Evolutionary conservation across 2,113 vertebrate species (phyloP).

Genomic region (Nerophis ophidion): DNA sequence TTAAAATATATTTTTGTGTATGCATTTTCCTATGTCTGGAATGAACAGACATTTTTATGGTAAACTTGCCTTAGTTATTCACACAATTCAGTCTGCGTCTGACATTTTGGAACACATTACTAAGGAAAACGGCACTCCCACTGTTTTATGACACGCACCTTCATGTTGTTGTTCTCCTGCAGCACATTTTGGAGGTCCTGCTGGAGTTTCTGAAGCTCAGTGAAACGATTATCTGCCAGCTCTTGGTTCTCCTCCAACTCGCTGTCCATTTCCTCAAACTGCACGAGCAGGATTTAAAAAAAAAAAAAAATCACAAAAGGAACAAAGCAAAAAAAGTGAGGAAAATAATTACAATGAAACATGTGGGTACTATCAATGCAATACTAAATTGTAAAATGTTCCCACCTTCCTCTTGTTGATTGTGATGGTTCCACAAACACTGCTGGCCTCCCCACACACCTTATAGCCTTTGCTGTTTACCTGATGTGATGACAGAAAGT

Average conservation of each 20-base stretch:
- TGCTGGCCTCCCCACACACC: slow-evolving; percentile 93
- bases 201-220: slow-evolving; percentile 86
- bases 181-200: slow-evolving; percentile 87
- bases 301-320: not conserved
- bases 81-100: no score
- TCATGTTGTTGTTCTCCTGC: slow-evolving; percentile 86
- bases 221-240: slow-evolving; percentile 84
- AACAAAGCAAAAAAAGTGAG: not conserved
- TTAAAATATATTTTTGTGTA: no score
- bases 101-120: no score
- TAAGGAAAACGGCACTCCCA: no score
- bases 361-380: not conserved
- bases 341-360: not conserved
- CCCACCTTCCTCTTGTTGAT: slow-evolving; percentile 92
- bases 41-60: no score
- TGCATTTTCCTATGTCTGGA: no score
- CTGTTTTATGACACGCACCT: slow-evolving; percentile 58
- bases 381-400: not conserved
- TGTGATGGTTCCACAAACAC: slow-evolving; percentile 92
- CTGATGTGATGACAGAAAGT: slow-evolving; percentile 53
- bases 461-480: slow-evolving; percentile 98
- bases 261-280: slow-evolving; percentile 96
- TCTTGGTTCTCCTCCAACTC: slow-evolving; percentile 93
- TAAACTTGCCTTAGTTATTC: no score
- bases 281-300: not conserved